phyloP scores from a whole-genome alignment of 2,888 invertebrate genomes.

The Malachius bipustulatus region DNA sequence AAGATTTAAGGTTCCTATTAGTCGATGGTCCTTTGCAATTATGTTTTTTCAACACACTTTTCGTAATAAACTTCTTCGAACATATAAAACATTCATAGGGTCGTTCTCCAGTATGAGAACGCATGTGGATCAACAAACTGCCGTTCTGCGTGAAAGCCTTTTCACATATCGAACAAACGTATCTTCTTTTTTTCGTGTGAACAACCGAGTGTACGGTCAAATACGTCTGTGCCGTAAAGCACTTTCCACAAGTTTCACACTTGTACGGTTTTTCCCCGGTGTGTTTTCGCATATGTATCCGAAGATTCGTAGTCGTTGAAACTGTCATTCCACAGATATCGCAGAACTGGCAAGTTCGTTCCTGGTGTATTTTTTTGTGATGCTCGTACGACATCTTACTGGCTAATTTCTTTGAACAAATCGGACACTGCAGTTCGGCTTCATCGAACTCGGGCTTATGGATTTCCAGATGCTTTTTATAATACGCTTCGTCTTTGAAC shows the following conservation, averaged over 20 bases:
- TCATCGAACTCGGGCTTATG: too few species aligned
- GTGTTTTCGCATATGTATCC: slow-evolving; percentile 22
- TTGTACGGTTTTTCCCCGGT: slow-evolving; percentile 23
- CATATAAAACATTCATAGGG: slow-evolving; percentile 40
- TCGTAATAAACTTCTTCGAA: slow-evolving; percentile 25
- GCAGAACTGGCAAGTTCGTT: slow-evolving; percentile 17
- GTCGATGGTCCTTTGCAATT: too few species aligned
- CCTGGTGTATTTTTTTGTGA: slow-evolving; percentile 15
- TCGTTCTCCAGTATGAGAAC: slow-evolving; percentile 36
- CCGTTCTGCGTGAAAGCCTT: slow-evolving; percentile 44
- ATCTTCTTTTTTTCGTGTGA: slow-evolving; percentile 41
- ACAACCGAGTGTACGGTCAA: slow-evolving; percentile 37
- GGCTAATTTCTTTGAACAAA: too few species aligned
- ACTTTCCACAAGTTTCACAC: slow-evolving; percentile 7
- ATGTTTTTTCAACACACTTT: slow-evolving; percentile 24
- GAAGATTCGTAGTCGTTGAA: slow-evolving; percentile 19
- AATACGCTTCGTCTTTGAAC: background rate
- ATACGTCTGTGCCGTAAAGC: slow-evolving; percentile 20
- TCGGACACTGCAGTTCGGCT: too few species aligned
- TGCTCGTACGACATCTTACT: slow-evolving; percentile 13
- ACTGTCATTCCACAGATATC: slow-evolving; percentile 24
- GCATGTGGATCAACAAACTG: slow-evolving; percentile 38
- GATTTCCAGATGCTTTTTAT: slow-evolving; percentile 10
- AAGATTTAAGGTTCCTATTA: too few species aligned
- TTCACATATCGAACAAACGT: slow-evolving; percentile 32